Evolutionary conservation across 2,113 vertebrate species (phyloP).

Genomic region (Amia ocellicauda): DNA sequence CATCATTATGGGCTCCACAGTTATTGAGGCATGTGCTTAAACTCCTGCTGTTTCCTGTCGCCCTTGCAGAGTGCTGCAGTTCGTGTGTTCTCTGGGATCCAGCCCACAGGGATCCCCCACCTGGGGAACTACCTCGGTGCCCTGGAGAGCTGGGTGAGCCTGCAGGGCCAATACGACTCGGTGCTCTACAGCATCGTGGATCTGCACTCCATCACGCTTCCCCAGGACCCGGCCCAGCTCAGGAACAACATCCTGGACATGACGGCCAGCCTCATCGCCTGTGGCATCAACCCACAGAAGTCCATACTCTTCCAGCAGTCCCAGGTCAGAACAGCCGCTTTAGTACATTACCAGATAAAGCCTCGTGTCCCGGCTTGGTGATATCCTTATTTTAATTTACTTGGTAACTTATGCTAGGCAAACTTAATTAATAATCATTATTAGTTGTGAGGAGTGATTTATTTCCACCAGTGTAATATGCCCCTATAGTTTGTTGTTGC

Average conservation of each 20-base stretch:
- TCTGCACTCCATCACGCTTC: conserved; percentile 86
- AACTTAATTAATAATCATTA: too few relatives aligned
- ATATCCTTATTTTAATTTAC: conserved; percentile 33
- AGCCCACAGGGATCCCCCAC: conserved; percentile 88
- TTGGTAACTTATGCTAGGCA: conserved; percentile 18
- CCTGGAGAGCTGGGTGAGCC: conserved; percentile 83
- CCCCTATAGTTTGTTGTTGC: not conserved
- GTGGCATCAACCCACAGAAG: conserved; percentile 81
- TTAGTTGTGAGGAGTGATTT: too few relatives aligned
- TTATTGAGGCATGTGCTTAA: not conserved
- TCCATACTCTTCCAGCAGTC: conserved; percentile 91
- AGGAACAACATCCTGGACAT: conserved; percentile 79
- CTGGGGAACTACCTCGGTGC: conserved; percentile 95
- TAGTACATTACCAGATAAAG: too few relatives aligned
- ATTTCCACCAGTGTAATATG: conserved; percentile 12
- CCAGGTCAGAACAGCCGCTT: conserved; percentile 64
- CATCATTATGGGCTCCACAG: not conserved
- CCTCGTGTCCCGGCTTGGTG: too few relatives aligned
- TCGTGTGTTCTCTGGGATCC: conserved; percentile 90
- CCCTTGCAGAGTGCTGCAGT: conserved; percentile 7
- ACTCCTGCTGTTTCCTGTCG: not conserved
- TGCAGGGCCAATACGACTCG: conserved; percentile 70
- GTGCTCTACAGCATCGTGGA: conserved; percentile 92
- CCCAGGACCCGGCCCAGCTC: conserved; percentile 72
- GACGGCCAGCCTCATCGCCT: conserved; percentile 85